Conservation (phyloP, 2,113 vertebrate species). For the Cervus canadensis region DNA sequence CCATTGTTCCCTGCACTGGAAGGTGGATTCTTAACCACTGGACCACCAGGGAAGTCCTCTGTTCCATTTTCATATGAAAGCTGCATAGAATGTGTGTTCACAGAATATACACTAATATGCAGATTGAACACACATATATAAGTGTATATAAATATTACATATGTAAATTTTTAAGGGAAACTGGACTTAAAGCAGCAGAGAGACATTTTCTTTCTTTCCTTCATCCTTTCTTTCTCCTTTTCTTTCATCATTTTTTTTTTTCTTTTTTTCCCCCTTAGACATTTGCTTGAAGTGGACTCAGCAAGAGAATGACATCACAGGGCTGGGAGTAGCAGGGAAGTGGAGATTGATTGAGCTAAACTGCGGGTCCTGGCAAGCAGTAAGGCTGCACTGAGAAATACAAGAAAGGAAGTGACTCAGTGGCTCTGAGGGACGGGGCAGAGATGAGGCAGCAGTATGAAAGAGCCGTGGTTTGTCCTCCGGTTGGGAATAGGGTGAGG, state of each 20-base stretch:
- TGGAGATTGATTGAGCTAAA: slow-evolving; percentile 20
- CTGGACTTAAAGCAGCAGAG: not conserved
- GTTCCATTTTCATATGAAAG: not conserved
- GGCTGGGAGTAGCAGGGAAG: not conserved
- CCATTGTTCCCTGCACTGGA: not conserved
- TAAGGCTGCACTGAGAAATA: not conserved
- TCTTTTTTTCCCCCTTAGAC: not conserved
- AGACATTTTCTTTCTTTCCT: not conserved
- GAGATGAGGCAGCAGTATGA: not conserved
- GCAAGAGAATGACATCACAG: not conserved
- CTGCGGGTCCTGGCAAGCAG: slow-evolving; percentile 13
- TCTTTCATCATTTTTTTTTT: not conserved
- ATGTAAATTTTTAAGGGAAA: not conserved
- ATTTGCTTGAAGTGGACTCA: not conserved
- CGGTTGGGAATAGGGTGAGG: not conserved
- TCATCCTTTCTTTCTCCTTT: not conserved
- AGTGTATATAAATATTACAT: not conserved
- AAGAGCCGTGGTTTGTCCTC: not conserved
- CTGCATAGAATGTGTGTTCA: not conserved
- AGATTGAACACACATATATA: not conserved
- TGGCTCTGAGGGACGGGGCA: not conserved
- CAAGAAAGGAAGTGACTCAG: slow-evolving; percentile 66
- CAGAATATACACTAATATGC: not conserved
- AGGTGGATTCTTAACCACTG: not conserved
- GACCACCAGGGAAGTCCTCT: not conserved